Evolutionary conservation across 1,140 invertebrate species (phyloP).

Genomic region (Yoshiicerus persimilis): DNA sequence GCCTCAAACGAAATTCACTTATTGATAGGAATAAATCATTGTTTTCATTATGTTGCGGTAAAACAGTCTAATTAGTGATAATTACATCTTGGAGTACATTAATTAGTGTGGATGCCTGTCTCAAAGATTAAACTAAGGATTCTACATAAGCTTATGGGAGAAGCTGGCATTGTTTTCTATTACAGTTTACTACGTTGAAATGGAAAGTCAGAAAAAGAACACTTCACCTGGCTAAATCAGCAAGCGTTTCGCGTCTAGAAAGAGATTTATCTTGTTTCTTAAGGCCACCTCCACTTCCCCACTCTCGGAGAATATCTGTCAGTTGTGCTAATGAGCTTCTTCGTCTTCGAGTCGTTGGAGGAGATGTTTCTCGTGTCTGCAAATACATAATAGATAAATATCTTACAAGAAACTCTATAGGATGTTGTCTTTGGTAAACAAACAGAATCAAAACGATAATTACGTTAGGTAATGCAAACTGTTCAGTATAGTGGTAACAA

Average conservation of each 20-base stretch:
- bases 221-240: slow-evolving; percentile 68
- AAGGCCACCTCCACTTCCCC: slow-evolving; percentile 66
- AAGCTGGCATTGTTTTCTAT: too few relatives aligned
- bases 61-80: too few relatives aligned
- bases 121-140: too few relatives aligned
- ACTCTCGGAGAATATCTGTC: slow-evolving; percentile 81
- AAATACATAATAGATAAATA: neutral
- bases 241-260: slow-evolving; percentile 78
- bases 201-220: neutral
- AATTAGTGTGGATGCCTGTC: too few relatives aligned
- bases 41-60: too few relatives aligned
- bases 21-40: too few relatives aligned
- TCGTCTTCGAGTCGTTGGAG: slow-evolving; percentile 67
- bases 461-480: neutral
- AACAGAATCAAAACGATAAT: neutral
- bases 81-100: too few relatives aligned
- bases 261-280: slow-evolving; percentile 49
- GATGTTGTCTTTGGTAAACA: neutral
- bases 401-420: neutral
- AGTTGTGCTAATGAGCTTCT: slow-evolving; percentile 81
- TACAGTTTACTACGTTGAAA: too few relatives aligned
- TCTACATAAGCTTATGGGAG: too few relatives aligned
- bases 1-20: too few relatives aligned
- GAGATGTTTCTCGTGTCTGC: slow-evolving; percentile 60
- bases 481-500: neutral